A percentile compares a stretch with the other conserved stretches of the same genome.
These are phyloP conservation scores for Hipposideros larvatus DNA, from an alignment of 2,797 vertebrate species.

Conservation along the genomic window DNA sequence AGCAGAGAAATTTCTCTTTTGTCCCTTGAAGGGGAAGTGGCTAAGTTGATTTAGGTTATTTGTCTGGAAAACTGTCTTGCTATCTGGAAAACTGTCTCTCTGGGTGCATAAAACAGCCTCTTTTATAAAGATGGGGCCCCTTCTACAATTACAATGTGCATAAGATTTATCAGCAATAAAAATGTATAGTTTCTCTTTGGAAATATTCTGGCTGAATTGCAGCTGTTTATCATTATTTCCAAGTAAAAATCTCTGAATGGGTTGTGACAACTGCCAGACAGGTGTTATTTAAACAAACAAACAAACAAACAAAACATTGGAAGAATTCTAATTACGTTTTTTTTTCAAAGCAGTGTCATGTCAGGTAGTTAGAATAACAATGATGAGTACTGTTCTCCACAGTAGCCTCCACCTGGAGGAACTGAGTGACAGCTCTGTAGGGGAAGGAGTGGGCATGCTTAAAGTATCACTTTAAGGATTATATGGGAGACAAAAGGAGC, in stretches of 20 bases:
- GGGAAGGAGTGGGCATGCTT: neutral
- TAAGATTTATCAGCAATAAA: slow-evolving; percentile 60
- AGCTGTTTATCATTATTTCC: slow-evolving; percentile 75
- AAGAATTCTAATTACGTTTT: slow-evolving; percentile 52
- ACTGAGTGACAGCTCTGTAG: neutral
- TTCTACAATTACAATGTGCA: slow-evolving; percentile 62
- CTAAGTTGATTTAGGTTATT: slow-evolving; percentile 68
- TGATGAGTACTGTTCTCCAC: neutral
- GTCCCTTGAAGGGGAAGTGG: slow-evolving; percentile 73
- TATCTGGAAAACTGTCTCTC: slow-evolving; percentile 70
- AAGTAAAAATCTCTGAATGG: slow-evolving; percentile 70
- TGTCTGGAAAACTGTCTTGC: slow-evolving; percentile 70
- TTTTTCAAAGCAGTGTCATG: slow-evolving; percentile 48
- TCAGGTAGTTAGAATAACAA: slow-evolving; percentile 61
- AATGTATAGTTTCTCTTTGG: slow-evolving; percentile 63
- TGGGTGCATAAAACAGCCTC: slow-evolving; percentile 55
- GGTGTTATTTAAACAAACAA: neutral
- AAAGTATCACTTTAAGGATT: neutral
- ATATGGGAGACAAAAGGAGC: neutral
- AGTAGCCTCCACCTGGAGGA: slow-evolving; percentile 8
- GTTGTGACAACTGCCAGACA: slow-evolving; percentile 59
- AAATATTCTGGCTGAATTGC: slow-evolving; percentile 64
- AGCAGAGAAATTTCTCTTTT: slow-evolving; percentile 73
- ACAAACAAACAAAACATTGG: slow-evolving; percentile 35
- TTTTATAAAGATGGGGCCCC: slow-evolving; percentile 60